These are phyloP conservation scores for Thecophora atra DNA, from an alignment of 2,888 invertebrate species.

Conservation along the genomic window DNA sequence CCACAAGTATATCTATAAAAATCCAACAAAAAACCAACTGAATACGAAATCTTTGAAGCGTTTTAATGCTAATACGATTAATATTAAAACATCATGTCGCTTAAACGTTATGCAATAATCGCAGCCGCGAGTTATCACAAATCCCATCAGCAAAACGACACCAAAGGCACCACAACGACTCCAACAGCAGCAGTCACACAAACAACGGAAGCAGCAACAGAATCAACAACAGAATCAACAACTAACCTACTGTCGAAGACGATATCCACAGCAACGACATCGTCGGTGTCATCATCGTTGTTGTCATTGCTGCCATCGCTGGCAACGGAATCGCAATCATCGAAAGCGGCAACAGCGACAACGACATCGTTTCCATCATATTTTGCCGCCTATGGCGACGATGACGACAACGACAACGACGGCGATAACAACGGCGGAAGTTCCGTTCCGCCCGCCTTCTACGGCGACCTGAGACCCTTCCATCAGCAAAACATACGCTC, in stretches of 20 bases:
- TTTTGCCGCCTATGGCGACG: conserved; percentile 20
- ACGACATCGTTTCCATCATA: conserved; percentile 30
- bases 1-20: background rate
- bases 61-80: background rate
- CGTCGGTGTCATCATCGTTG: background rate
- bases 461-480: conserved; percentile 59
- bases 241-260: conserved; percentile 38
- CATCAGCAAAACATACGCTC: conserved; percentile 59
- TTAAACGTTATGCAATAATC: conserved; percentile 72
- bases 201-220: conserved; percentile 38
- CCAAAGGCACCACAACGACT: conserved; percentile 43
- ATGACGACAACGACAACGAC: conserved; percentile 38
- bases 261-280: conserved; percentile 32
- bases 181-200: conserved; percentile 46
- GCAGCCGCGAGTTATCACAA: conserved; percentile 62
- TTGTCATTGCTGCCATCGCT: background rate
- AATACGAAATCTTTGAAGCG: too few relatives aligned
- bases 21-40: background rate
- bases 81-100: conserved; percentile 68
- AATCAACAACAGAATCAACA: conserved; percentile 22
- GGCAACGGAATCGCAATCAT: conserved; percentile 19
- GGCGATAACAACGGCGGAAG: conserved; percentile 61
- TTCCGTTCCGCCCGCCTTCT: conserved; percentile 62
- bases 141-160: conserved; percentile 45
- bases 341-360: conserved; percentile 22